phyloP scores from a whole-genome alignment of 2,113 vertebrate species.

The Larimichthys crocea region DNA sequence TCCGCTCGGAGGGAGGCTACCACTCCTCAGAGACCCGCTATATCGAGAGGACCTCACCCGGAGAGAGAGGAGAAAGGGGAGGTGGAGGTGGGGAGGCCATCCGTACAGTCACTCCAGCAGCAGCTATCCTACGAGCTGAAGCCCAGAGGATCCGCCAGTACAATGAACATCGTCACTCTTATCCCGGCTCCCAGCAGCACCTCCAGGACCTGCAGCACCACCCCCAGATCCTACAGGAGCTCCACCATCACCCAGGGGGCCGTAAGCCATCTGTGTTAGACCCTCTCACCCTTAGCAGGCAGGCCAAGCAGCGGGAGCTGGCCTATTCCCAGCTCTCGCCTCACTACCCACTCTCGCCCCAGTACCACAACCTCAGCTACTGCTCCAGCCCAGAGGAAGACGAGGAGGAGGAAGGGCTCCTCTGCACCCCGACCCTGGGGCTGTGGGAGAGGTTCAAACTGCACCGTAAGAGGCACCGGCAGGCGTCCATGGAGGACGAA shows the following conservation, averaged over 20 bases:
- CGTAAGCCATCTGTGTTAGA: slow-evolving; percentile 94
- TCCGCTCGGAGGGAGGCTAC: slow-evolving; percentile 88
- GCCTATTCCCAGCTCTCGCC: slow-evolving; percentile 95
- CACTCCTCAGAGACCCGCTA: slow-evolving; percentile 92
- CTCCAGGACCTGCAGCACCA: slow-evolving; percentile 81
- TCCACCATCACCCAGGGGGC: slow-evolving; percentile 81
- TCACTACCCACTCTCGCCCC: slow-evolving; percentile 93
- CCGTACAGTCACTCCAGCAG: slow-evolving; percentile 91
- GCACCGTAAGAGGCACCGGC: slow-evolving; percentile 93
- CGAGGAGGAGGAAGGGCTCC: slow-evolving; percentile 83
- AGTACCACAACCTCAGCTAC: slow-evolving; percentile 96
- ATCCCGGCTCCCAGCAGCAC: slow-evolving; percentile 90
- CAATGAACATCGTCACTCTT: slow-evolving; percentile 96
- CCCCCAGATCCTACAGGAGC: slow-evolving; percentile 77
- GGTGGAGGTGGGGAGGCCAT: slow-evolving; percentile 84
- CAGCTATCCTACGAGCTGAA: slow-evolving; percentile 91
- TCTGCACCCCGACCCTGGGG: slow-evolving; percentile 91
- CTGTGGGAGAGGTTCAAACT: slow-evolving; percentile 97
- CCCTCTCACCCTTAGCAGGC: slow-evolving; percentile 87
- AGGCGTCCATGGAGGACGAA: slow-evolving; percentile 87
- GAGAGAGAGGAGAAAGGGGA: slow-evolving; percentile 75
- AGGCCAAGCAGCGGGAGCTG: slow-evolving; percentile 91
- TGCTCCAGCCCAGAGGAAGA: slow-evolving; percentile 92
- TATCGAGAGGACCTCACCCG: slow-evolving; percentile 91
- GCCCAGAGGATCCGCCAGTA: slow-evolving; percentile 94